Evolutionary conservation across 2,113 vertebrate genomes (phyloP), one percentile per base, ranked within the genome.

Genomic region (Halcyon senegalensis): DNA sequence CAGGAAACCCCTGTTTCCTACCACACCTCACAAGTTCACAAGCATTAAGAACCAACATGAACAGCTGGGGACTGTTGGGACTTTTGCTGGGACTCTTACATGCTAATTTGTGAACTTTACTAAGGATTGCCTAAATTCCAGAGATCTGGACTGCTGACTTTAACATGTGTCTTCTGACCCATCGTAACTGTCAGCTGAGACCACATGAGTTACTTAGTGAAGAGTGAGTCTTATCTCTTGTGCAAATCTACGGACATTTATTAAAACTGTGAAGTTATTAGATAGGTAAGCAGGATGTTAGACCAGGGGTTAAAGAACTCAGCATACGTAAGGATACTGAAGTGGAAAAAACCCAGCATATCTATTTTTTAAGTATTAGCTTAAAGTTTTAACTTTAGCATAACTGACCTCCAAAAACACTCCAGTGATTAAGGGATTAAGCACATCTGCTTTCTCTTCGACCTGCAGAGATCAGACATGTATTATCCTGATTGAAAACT

Each of bases 351-450:
- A 16, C 0, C 33, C 50, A 75, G 60, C 7, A 17, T 35, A 67
- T 94, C 15, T 93, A 86, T 80, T 93, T 90, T 92, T 50, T 48
- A 89, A 80, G 56, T 76, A 96, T 89, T 89, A 95, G 90, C 60
- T 80, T 89, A 94, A 93, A 81, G 62, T 89, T 89, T 90, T 81
- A 95, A 82, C 30, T 46, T 84, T 68, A 91, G 64, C 43, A 82
- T 81, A 90, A 99, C 99, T 97, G 89, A 99, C 99, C 99, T 99
- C 99, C 78, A 99, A 97, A 97, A 99, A 99, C 76, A 99, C 98
- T 88, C 99, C 99, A 7, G 99, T 99, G 92, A 99, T 99, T 94
- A 99, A 98, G 23, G 99, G 99, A 97, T 99, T 99, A 89, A 99
- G 98, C 68, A 99, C 96, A 7, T 99, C 99, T 89, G 98, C 98